phyloP scores from a whole-genome alignment of 2,113 vertebrate genomes.

The Toxotes chatareus region DNA sequence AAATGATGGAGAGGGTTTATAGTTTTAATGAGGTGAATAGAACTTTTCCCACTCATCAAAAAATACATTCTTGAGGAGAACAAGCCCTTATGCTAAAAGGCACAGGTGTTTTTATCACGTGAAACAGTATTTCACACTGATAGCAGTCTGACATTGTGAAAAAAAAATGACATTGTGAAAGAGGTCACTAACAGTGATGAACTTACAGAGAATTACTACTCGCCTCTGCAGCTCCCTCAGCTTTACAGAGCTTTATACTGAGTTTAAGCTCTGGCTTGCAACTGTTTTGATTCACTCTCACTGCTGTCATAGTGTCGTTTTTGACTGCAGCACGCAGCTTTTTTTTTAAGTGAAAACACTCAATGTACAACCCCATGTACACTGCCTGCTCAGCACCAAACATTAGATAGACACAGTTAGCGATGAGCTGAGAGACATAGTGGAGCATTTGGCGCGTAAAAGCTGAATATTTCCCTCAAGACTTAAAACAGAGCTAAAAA shows the following conservation, averaged over 20 bases:
- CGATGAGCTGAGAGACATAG: neutral
- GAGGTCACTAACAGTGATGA: neutral
- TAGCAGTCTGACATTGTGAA: neutral
- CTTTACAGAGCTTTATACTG: neutral
- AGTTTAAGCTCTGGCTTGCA: neutral
- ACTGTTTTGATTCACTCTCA: neutral
- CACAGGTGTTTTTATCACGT: neutral
- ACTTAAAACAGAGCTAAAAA: neutral
- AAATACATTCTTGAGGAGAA: neutral
- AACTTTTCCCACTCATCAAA: neutral
- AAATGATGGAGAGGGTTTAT: slow-evolving; percentile 28
- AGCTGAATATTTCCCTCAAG: neutral
- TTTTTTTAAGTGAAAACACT: neutral
- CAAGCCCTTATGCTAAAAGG: neutral
- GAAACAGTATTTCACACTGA: neutral
- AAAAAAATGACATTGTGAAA: neutral
- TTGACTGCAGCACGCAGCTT: neutral
- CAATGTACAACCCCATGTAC: neutral
- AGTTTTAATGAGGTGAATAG: slow-evolving; percentile 48
- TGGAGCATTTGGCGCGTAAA: neutral
- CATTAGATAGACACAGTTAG: neutral
- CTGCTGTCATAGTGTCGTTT: neutral
- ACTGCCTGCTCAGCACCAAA: neutral
- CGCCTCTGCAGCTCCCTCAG: neutral
- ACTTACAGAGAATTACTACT: neutral